phyloP scores from a whole-genome alignment of 2,888 invertebrate species.

The Emmelina monodactyla region DNA sequence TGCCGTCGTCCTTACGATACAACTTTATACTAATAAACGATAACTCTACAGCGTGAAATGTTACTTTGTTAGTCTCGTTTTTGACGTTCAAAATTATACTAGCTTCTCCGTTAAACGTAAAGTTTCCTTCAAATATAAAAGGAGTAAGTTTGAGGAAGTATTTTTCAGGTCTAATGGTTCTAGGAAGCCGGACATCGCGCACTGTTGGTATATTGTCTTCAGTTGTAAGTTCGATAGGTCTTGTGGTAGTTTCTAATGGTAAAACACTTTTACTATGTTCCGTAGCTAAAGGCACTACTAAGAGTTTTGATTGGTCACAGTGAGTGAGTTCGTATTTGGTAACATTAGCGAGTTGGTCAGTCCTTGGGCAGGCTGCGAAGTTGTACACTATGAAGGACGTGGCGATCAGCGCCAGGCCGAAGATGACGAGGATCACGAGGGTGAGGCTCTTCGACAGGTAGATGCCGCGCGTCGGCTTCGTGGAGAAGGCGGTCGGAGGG shows the following conservation, averaged over 20 bases:
- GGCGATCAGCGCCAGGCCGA: conserved; percentile 70
- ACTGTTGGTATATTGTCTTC: conserved; percentile 22
- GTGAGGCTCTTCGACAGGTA: conserved; percentile 72
- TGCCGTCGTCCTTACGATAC: conserved; percentile 40
- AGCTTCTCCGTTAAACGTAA: conserved; percentile 79
- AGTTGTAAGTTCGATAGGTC: conserved; percentile 17
- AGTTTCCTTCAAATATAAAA: conserved; percentile 76
- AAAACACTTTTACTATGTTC: conserved; percentile 42
- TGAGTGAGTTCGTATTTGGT: conserved; percentile 51
- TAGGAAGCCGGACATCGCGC: conserved; percentile 74
- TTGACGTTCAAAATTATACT: conserved; percentile 69
- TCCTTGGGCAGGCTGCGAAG: conserved; percentile 72
- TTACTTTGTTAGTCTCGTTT: conserved; percentile 71
- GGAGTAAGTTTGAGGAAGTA: conserved; percentile 78
- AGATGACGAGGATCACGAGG: conserved; percentile 68
- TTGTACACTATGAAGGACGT: conserved; percentile 81
- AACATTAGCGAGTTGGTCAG: conserved; percentile 48
- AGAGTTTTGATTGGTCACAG: conserved; percentile 46
- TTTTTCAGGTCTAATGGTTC: conserved; percentile 70
- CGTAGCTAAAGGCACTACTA: conserved; percentile 46
- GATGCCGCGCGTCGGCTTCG: conserved; percentile 67
- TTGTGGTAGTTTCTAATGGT: conserved; percentile 36
- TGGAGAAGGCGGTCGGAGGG: conserved; percentile 68
- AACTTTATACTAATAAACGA: conserved; percentile 68
- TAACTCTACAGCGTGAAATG: conserved; percentile 78